These are phyloP conservation scores for Polypterus senegalus DNA, from an alignment of 2,113 vertebrate genomes.

Conservation along the genomic window DNA sequence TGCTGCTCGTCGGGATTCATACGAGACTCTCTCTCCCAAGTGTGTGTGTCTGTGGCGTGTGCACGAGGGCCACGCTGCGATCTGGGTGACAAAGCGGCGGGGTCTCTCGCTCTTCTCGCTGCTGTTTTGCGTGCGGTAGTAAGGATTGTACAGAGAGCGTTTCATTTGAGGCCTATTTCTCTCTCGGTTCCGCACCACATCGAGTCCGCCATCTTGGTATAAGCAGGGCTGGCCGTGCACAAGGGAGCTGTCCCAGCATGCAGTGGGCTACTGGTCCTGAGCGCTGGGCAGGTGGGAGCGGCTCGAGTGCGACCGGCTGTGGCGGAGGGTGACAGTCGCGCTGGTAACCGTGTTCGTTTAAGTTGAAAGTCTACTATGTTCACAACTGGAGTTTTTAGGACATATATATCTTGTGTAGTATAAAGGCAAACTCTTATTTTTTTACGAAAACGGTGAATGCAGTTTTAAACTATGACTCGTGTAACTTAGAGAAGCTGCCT, in stretches of 20 bases:
- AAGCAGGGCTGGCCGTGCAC: constrained; percentile 20
- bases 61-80: too few species aligned
- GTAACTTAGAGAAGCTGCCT: too few species aligned
- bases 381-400: too few species aligned
- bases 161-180: neutral
- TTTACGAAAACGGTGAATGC: too few species aligned
- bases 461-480: too few species aligned
- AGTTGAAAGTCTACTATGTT: too few species aligned
- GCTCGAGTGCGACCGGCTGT: too few species aligned
- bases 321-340: too few species aligned
- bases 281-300: neutral
- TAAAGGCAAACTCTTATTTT: too few species aligned
- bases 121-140: neutral
- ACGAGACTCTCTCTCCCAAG: constrained; percentile 45
- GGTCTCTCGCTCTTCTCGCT: neutral
- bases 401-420: too few species aligned
- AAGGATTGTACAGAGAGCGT: neutral
- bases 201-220: constrained; percentile 54
- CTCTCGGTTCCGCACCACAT: constrained; percentile 13
- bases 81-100: too few species aligned
- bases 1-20: constrained; percentile 59
- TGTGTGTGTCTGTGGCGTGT: constrained; percentile 23
- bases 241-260: constrained; percentile 41
- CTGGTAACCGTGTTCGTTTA: too few species aligned
- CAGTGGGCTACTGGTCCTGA: constrained; percentile 24